phyloP scores from a whole-genome alignment of 1,140 invertebrate species.

The Neodiprion pinetum region DNA sequence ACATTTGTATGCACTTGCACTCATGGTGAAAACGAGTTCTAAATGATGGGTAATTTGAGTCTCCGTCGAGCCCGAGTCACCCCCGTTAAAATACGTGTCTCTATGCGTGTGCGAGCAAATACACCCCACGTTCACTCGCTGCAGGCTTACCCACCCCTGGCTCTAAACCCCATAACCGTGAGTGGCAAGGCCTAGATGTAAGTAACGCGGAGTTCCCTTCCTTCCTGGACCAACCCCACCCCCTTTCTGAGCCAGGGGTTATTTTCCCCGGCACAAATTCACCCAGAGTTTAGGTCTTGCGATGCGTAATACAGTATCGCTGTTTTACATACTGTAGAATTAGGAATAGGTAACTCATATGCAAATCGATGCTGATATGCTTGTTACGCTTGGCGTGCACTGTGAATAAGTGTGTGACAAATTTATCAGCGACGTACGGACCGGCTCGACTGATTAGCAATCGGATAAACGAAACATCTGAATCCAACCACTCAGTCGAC shows the following conservation, averaged over 20 bases:
- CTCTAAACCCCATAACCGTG: not conserved
- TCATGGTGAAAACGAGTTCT: slow-evolving; percentile 55
- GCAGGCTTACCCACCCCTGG: too few species aligned
- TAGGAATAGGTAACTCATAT: not conserved
- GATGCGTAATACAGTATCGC: not conserved
- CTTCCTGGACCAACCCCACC: not conserved
- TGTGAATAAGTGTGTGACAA: too few species aligned
- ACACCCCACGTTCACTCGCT: not conserved
- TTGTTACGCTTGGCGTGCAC: not conserved
- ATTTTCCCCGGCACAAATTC: not conserved
- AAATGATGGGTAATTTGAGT: slow-evolving; percentile 59
- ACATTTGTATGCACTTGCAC: slow-evolving; percentile 48
- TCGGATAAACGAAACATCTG: too few species aligned
- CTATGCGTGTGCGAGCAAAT: not conserved
- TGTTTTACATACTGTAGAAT: not conserved
- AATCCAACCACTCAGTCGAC: too few species aligned
- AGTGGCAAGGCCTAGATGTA: not conserved
- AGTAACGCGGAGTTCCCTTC: not conserved
- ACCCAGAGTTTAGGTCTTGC: not conserved
- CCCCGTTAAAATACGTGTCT: not conserved
- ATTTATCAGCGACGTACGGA: too few species aligned
- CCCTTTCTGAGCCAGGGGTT: not conserved
- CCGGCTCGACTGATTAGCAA: too few species aligned
- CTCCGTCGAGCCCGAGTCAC: not conserved
- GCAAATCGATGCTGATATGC: not conserved